Evolutionary conservation across 2,113 vertebrate species (phyloP).

Genomic region (Megalops atlanticus): DNA sequence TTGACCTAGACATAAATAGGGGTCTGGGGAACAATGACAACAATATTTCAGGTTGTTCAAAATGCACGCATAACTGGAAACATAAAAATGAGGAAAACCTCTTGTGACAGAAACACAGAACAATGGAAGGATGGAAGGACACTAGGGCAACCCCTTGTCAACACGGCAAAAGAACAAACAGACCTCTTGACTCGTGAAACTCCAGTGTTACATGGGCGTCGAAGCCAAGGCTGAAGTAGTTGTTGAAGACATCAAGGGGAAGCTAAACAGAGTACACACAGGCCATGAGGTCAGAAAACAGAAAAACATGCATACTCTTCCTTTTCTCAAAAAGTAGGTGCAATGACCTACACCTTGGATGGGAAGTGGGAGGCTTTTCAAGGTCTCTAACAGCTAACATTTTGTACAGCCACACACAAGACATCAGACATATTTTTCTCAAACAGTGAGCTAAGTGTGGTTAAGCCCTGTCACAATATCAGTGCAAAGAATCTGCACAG

Average conservation of each 20-base stretch:
- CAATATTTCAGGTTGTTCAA: neutral
- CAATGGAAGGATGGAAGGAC: neutral
- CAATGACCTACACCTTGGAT: too few species aligned
- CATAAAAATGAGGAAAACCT: neutral
- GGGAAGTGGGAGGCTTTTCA: too few species aligned
- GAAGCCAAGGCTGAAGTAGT: conserved; percentile 97
- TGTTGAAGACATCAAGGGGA: conserved; percentile 94
- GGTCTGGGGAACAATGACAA: neutral
- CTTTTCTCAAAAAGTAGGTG: neutral
- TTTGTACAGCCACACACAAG: too few species aligned
- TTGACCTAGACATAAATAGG: neutral
- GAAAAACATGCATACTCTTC: neutral
- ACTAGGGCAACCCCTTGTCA: too few species aligned
- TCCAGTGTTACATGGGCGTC: conserved; percentile 93
- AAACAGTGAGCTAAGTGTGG: too few species aligned
- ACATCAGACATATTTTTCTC: too few species aligned
- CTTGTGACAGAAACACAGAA: neutral
- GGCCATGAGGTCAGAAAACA: neutral
- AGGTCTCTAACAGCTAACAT: too few species aligned
- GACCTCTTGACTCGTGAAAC: conserved; percentile 95
- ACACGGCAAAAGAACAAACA: conserved; percentile 16
- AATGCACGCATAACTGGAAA: neutral
- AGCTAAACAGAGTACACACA: conserved; percentile 65
- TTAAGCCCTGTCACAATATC: too few species aligned
- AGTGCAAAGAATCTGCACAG: neutral